Base-by-base conservation (phyloP, 2,888 invertebrate genomes). In the Pristionchus arcanus region DNA sequence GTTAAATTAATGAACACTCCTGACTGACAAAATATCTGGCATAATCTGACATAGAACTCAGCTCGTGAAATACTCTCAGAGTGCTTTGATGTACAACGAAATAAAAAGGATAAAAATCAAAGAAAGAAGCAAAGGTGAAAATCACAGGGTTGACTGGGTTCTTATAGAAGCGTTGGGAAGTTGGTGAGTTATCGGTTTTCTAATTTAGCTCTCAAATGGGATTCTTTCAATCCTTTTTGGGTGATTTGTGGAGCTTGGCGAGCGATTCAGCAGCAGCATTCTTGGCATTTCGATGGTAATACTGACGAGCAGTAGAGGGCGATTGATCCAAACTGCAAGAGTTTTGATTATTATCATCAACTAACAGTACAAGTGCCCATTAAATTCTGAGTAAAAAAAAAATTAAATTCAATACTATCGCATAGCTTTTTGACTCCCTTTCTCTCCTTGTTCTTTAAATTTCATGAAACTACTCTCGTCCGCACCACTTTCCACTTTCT, bases 61-160 rank as follows among this genome's bases (percentile, higher is more conserved):
- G 68, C 68, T 71, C 68, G 68, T 31, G 68, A n/a, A 34, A 81
- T 81, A 81, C 81, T 81, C 81, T 81, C 49, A 28, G 81, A 81
- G 81, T 42, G 49, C 13, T 81, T 53, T n/a, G 81, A 37, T 74
- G n/a, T 53, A 28, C n/a, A 53, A 63, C 55, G 21, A n/a, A 21
- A 63, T n/a, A 63, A 63, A 9, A 21, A n/a, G 3, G 4, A 59
- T 21, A 59, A 21, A 21, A 21, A 59, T 2, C 19, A 55, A 55
- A 55, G 19, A 3, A 2, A 19, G 19, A 21, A 59, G 21, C 13
- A 59, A 59, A 13, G 19, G 15, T 59, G 1, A 59, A 59, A 59
- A 49, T 49, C 42, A 49, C 42, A 49, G 42, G 42, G 42, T 49
- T 49, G 42, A 49, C 42, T 49, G 42, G 42, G 42, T 49, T 49